phyloP scores from a whole-genome alignment of 1,140 invertebrate species.

The Drosophila ercepeae region DNA sequence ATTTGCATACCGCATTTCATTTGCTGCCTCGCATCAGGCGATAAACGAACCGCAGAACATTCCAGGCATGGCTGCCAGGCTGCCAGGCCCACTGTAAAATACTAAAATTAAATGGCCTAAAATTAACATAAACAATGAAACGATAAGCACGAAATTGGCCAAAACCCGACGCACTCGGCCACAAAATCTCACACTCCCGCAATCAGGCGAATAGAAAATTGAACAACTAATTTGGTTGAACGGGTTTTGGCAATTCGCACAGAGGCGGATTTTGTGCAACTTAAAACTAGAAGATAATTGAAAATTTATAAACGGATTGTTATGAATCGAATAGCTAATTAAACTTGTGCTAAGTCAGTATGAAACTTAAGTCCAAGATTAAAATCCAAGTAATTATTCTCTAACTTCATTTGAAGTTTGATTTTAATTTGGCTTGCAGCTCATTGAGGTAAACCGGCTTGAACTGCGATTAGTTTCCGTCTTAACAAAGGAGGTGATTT shows the following conservation, averaged over 20 bases:
- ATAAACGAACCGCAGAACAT: slow-evolving; percentile 64
- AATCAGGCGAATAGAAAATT: slow-evolving; percentile 51
- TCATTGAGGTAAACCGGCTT: not conserved
- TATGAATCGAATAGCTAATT: not conserved
- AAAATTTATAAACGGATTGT: slow-evolving; percentile 20
- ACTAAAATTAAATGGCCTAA: slow-evolving; percentile 75
- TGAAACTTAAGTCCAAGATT: not conserved
- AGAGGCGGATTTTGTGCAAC: slow-evolving; percentile 16
- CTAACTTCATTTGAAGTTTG: not conserved
- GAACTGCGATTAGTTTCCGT: no score
- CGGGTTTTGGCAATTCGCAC: slow-evolving; percentile 46
- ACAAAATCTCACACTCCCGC: slow-evolving; percentile 6
- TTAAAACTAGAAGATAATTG: slow-evolving; percentile 44
- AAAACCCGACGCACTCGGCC: slow-evolving; percentile 13
- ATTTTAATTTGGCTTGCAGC: not conserved
- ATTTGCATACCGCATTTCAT: slow-evolving; percentile 78
- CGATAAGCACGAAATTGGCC: slow-evolving; percentile 71
- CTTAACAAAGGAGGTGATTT: no score
- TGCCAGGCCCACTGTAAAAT: slow-evolving; percentile 46
- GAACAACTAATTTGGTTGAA: slow-evolving; percentile 74
- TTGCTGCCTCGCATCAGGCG: slow-evolving; percentile 64
- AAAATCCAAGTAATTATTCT: not conserved
- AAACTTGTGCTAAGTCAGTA: no score
- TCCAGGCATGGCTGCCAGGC: slow-evolving; percentile 12
- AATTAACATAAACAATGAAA: slow-evolving; percentile 80